Percentiles rank a stretch among this genome's conserved stretches.
Conservation (phyloP, 2,797 vertebrate genomes). For the Helicolenus hilgendorfi region DNA sequence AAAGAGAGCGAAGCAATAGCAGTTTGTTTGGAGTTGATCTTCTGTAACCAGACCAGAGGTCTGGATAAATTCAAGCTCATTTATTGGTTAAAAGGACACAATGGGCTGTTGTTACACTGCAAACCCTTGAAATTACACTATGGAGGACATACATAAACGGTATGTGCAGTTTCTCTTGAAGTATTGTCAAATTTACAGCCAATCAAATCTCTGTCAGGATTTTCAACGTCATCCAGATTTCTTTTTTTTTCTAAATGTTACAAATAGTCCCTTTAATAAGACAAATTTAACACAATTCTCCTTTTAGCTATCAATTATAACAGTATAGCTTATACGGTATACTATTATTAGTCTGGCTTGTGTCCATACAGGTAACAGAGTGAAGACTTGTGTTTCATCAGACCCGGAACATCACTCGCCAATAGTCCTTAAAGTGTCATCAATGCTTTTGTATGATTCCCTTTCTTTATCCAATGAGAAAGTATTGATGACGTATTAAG, state of each 20-base stretch:
- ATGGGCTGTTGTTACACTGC: conserved; percentile 4
- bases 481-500: too few relatives aligned
- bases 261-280: too few relatives aligned
- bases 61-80: conserved; percentile 17
- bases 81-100: conserved; percentile 21
- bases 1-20: conserved; percentile 26
- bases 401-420: too few relatives aligned
- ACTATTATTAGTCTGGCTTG: too few relatives aligned
- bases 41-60: conserved; percentile 18
- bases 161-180: neutral
- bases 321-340: too few relatives aligned
- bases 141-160: neutral
- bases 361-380: too few relatives aligned
- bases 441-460: too few relatives aligned
- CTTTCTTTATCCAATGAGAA: too few relatives aligned
- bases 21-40: conserved; percentile 38
- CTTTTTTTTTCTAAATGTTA: neutral
- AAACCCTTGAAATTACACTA: neutral
- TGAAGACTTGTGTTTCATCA: too few relatives aligned
- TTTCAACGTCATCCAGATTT: neutral
- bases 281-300: too few relatives aligned
- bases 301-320: too few relatives aligned
- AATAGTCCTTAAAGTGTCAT: too few relatives aligned
- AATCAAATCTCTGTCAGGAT: neutral
- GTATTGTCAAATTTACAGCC: neutral